Percentiles rank a stretch among this genome's conserved stretches.
Conservation (phyloP, 2,113 vertebrate species). For the Eretmochelys imbricata region DNA sequence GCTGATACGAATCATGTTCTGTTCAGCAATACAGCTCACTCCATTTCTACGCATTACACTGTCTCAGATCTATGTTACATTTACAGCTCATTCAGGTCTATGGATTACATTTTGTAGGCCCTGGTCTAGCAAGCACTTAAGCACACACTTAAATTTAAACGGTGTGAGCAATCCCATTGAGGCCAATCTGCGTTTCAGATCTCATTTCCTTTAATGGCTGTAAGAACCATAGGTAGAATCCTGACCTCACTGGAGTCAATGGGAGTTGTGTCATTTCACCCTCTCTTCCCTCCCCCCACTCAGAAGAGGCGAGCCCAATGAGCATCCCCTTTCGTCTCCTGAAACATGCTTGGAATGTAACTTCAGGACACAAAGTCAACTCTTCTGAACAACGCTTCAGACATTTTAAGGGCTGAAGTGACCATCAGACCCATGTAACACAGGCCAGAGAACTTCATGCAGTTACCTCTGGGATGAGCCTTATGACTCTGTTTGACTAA, state of each 20-base stretch:
- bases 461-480: not conserved
- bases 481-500: not conserved
- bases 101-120: not conserved
- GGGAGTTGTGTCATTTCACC: too few relatives aligned
- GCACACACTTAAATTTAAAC: not conserved
- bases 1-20: too few relatives aligned
- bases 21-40: too few relatives aligned
- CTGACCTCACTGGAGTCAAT: not conserved
- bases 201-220: not conserved
- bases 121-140: not conserved
- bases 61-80: too few relatives aligned
- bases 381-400: not conserved
- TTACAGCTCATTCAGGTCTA: not conserved
- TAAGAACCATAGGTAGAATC: not conserved
- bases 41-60: too few relatives aligned
- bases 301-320: not conserved
- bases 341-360: too few relatives aligned
- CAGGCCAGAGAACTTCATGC: not conserved
- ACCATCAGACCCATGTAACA: not conserved
- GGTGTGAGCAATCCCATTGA: not conserved
- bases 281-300: not conserved
- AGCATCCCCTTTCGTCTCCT: too few relatives aligned
- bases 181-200: not conserved
- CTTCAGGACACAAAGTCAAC: not conserved
- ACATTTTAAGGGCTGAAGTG: not conserved